Evolutionary conservation across 2,888 invertebrate species (phyloP).

Genomic region (Cerastoderma edule): DNA sequence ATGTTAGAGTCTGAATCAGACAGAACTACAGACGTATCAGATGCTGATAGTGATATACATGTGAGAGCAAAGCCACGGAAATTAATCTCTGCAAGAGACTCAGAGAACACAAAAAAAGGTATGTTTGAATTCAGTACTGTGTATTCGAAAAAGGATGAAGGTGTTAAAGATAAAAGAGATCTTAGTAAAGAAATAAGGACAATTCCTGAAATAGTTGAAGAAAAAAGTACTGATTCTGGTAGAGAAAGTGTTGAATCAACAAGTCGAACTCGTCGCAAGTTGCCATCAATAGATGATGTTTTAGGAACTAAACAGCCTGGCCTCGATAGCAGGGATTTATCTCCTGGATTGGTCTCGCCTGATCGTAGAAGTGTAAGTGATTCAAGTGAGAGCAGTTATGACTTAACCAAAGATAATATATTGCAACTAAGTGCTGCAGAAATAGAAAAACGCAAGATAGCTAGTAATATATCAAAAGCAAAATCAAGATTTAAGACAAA

Average conservation of each 20-base stretch:
- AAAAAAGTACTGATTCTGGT: conserved; percentile 43
- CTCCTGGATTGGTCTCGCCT: not conserved
- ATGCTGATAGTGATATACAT: conserved; percentile 25
- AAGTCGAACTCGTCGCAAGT: conserved; percentile 43
- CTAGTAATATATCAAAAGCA: conserved; percentile 47
- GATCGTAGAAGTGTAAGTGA: conserved; percentile 12
- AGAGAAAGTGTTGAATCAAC: conserved; percentile 49
- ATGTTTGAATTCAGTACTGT: conserved; percentile 59
- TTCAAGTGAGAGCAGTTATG: conserved; percentile 9
- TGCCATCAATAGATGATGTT: conserved; percentile 60
- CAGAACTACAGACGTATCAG: conserved; percentile 13
- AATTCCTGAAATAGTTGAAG: conserved; percentile 22
- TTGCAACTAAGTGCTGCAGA: conserved; percentile 33
- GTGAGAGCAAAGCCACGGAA: not conserved
- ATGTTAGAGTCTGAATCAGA: conserved; percentile 13
- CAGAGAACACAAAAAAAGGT: conserved; percentile 26
- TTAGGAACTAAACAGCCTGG: conserved; percentile 36
- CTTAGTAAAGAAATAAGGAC: conserved; percentile 1
- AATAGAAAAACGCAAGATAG: conserved; percentile 41
- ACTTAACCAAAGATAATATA: conserved; percentile 34
- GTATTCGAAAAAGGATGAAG: conserved; percentile 46
- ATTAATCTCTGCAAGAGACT: not conserved
- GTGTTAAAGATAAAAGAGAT: conserved; percentile 9
- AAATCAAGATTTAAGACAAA: conserved; percentile 39
- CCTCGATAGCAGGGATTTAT: not conserved